Evolutionary conservation across 2,797 vertebrate genomes (phyloP), one percentile per base, ranked within the genome.

Genomic region (Galagoides demidoff): DNA sequence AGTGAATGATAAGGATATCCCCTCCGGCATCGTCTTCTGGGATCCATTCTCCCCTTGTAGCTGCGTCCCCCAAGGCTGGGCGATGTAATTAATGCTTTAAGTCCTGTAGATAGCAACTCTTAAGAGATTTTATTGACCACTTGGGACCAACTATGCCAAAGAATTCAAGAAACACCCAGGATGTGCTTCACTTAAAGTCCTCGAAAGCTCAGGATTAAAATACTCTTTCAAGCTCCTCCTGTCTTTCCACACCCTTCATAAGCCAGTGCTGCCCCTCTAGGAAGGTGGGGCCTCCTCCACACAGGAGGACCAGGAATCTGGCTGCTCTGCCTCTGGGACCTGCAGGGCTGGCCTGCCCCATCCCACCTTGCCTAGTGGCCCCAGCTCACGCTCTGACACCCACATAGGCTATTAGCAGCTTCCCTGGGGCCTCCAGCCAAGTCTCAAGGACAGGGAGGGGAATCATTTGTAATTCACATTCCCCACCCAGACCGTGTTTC

Each of bases 401-500:
- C n/a, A 3, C 37, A 34, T 29, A 27, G 52, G 29, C 34, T 59
- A 1, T 3, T 9, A 76, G 13, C 59, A 81, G 49, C 31, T 57
- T 92, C 39, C 23, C 34, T 3, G 8, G 57, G 78, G 14, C 81
- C 59, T 90, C 88, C 52, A 83, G 70, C 64, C 71, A 85, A 90
- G 77, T 77, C 45, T 71, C 73, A 34, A 73, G 89, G 68, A 59
- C 37, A n/a, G 45, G 70, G 74, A 82, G 17, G 25, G 85, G 74
- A 94, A 34, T 73, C 73, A 0, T 66, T 25, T 45, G n/a, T 59
- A 49, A 29, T 74, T 83, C 66, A 66, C 39, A 63, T 55, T 77
- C 73, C 89, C 68, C 66, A 86, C 81, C 89, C 76, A 81, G 93
- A 76, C 25, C 31, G 29, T 73, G 31, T 93, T 93, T 76, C 57